A percentile compares a stretch with the other conserved stretches of the same genome.
These are phyloP conservation scores for Xiphorhynchus elegans DNA, from an alignment of 2,113 vertebrate species.

Conservation along the genomic window DNA sequence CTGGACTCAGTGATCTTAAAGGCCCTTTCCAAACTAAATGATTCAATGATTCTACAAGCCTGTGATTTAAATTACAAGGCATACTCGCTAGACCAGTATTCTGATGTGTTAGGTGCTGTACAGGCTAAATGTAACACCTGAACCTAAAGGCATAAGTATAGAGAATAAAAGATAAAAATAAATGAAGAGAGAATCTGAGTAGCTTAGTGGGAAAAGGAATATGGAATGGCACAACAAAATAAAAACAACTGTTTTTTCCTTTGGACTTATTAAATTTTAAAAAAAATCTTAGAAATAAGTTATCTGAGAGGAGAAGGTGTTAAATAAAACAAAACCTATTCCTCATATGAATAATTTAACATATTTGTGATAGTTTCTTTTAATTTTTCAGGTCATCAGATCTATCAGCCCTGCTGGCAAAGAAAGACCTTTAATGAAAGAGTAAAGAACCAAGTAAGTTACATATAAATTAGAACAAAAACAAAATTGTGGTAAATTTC, in stretches of 20 bases:
- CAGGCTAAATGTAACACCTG: neutral
- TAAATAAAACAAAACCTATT: neutral
- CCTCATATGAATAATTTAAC: slow-evolving; percentile 5
- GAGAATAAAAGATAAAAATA: neutral
- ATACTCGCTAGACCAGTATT: neutral
- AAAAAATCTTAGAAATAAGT: neutral
- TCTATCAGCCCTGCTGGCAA: neutral
- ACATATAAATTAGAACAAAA: neutral
- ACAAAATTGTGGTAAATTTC: neutral
- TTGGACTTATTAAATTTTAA: neutral
- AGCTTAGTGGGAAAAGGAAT: neutral
- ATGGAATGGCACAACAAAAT: neutral
- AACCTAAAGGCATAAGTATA: neutral
- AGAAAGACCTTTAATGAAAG: neutral
- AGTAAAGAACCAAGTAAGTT: neutral
- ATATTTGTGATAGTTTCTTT: neutral
- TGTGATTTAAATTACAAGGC: neutral
- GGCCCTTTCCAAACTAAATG: neutral
- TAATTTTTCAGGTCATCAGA: neutral
- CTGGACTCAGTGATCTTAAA: neutral
- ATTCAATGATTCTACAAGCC: neutral
- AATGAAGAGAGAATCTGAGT: neutral
- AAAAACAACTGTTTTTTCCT: neutral
- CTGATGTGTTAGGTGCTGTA: neutral
- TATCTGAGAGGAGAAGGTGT: neutral